Conservation (phyloP, 1,140 invertebrate genomes). For the Heliconius eleuchia region DNA sequence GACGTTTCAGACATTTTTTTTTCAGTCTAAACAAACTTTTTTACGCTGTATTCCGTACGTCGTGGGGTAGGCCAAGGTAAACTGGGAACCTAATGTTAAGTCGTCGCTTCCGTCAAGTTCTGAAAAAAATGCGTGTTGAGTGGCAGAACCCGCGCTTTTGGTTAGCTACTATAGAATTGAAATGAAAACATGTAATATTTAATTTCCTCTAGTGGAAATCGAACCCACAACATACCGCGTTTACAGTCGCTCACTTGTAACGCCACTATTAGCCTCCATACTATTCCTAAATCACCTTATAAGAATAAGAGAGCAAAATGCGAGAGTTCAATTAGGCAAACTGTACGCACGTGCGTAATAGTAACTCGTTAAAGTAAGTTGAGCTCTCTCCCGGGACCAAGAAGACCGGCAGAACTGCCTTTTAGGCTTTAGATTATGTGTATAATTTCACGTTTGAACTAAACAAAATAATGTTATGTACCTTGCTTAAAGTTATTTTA, state of each 20-base stretch:
- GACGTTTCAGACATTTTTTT: neutral
- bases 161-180: too few species aligned
- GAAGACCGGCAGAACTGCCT: constrained; percentile 14
- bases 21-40: neutral
- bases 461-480: neutral
- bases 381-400: constrained; percentile 15
- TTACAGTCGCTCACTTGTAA: too few species aligned
- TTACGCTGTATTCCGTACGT: too few species aligned
- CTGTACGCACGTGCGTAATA: constrained; percentile 19
- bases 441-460: constrained; percentile 2
- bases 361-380: constrained; percentile 20
- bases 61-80: too few species aligned
- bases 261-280: too few species aligned
- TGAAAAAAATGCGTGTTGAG: too few species aligned
- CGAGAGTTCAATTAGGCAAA: constrained; percentile 22
- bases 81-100: too few species aligned
- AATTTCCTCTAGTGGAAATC: too few species aligned
- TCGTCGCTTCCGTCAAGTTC: too few species aligned
- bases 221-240: too few species aligned
- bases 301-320: constrained; percentile 6
- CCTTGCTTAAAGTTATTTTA: neutral
- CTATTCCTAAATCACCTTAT: neutral
- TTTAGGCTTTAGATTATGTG: constrained; percentile 8
- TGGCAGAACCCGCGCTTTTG: too few species aligned
- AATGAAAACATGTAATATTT: too few species aligned